Base-by-base conservation (phyloP, 2,797 vertebrate genomes). In the Sternarchorhynchus goeldii region DNA sequence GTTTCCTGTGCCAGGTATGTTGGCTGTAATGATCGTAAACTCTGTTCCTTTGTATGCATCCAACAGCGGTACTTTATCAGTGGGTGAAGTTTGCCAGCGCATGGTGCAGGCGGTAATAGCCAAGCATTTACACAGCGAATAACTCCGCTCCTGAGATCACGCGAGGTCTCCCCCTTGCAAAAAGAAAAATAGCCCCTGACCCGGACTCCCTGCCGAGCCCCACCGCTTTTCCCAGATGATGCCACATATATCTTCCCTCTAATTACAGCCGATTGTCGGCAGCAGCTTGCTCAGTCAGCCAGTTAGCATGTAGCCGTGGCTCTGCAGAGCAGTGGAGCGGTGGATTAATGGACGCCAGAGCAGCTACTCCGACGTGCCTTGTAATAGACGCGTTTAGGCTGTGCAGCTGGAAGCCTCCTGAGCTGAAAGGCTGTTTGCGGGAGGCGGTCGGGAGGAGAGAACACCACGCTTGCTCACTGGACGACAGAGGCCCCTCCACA, bases 231-330 rank as follows among this genome's bases (percentile, higher is more conserved):
- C 50, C 32, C 45, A 55, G 45, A 69, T 25, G 36, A 62, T 45
- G 14, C 34, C 57, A 5, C 57, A 59, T 41, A n/a, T 7, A 73
- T 73, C 34, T 39, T 36, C 36, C 36, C 34, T 45, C 36, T 39
- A 73, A 45, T 73, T 73, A 73, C 60, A 25, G 45, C 57, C 39
- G n/a, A 62, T 45, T 73, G 34, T 25, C 71, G 36, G 41, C 21
- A 73, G 32, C 32, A 60, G 8, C 6, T 36, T 50, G 65, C 39
- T 21, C 65, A 7, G 65, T 67, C 39, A 67, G 65, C 65, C 36
- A n/a, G 21, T 59, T 57, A 79, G 39, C 39, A 73, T 68, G 29
- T 14, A 21, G 29, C 39, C 7, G 66, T n/a, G 55, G 7, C 4
- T 18, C 45, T 70, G 41, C 57, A 20, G 36, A 70, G 18, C 34